A percentile compares a stretch with the other conserved stretches of the same genome.
Evolutionary conservation across 2,113 vertebrate genomes (phyloP).

Genomic region (Pomatostomus ruficeps): DNA sequence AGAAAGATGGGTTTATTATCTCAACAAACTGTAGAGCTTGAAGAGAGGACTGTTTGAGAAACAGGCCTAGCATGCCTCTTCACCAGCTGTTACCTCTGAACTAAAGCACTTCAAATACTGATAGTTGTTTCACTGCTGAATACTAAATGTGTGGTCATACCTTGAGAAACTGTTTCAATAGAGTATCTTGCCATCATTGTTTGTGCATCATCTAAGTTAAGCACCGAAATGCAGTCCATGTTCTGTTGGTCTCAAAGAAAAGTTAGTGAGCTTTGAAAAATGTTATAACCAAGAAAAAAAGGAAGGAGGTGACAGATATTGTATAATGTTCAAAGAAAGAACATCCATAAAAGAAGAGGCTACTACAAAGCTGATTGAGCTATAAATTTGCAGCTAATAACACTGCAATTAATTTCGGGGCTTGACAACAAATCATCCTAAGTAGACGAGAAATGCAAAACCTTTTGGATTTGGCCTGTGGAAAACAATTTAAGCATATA

Average conservation of each 20-base stretch:
- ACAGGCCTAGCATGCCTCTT: neutral
- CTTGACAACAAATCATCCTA: neutral
- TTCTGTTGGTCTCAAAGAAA: neutral
- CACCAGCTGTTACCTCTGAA: neutral
- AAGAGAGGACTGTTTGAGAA: neutral
- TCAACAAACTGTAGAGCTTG: neutral
- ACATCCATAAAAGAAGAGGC: neutral
- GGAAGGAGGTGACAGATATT: neutral
- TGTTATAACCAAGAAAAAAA: neutral
- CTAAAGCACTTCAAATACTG: neutral
- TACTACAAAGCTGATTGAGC: neutral
- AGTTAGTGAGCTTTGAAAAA: neutral
- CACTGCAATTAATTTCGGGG: neutral
- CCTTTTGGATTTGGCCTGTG: neutral
- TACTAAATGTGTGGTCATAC: neutral
- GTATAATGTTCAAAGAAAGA: neutral
- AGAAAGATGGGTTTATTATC: neutral
- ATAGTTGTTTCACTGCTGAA: neutral
- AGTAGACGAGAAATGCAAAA: neutral
- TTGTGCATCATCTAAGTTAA: neutral
- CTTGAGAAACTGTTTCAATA: neutral
- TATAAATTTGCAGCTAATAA: neutral
- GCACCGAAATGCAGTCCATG: neutral
- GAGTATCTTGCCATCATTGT: too few species aligned
- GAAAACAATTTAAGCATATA: neutral